Evolutionary conservation across 2,888 invertebrate genomes (phyloP).

Genomic region (Thereva unica): DNA sequence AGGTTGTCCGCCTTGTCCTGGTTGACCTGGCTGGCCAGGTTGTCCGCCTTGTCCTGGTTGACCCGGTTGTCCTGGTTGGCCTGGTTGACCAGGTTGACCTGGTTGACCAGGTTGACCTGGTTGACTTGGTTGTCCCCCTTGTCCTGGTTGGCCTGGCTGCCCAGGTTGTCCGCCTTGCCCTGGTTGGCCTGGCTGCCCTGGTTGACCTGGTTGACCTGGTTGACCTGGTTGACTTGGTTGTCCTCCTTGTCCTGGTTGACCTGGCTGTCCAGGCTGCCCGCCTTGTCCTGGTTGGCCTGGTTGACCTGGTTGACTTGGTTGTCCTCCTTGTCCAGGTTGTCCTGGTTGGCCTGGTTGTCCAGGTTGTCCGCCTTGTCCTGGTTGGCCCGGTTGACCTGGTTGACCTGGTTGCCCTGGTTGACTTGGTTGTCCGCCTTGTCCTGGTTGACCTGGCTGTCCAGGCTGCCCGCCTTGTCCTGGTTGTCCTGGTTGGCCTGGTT

Average conservation of each 20-base stretch:
- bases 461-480: neutral
- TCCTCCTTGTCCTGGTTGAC: neutral
- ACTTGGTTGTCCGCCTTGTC: neutral
- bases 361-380: neutral
- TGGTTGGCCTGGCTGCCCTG: constrained; percentile 44
- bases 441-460: no score
- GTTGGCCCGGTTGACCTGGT: neutral
- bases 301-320: neutral
- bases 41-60: no score
- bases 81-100: no score
- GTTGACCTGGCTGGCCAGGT: neutral
- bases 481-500: neutral
- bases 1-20: no score
- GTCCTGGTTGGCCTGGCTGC: no score
- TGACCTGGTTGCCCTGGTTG: neutral
- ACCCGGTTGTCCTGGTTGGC: no score
- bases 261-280: neutral
- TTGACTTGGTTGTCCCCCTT: no score
- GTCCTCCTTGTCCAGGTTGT: neutral
- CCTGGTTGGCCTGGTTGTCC: neutral
- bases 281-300: neutral
- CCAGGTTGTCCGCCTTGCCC: constrained; percentile 39
- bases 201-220: constrained; percentile 27
- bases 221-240: constrained; percentile 22
- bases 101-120: no score